Conservation (phyloP, 92 coral and sea anemone genomes). For the Porites divaricata region DNA sequence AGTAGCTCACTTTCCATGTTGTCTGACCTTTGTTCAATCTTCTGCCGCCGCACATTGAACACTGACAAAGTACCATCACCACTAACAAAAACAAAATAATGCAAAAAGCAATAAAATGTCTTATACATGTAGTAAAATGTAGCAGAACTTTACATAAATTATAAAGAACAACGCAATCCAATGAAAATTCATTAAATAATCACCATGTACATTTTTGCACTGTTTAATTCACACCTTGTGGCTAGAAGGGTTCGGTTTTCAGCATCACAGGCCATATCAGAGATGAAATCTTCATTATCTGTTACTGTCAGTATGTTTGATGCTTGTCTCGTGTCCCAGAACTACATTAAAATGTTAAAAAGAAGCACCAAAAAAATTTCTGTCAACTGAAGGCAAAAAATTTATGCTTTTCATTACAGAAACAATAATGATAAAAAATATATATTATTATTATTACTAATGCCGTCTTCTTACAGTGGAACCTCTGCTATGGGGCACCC, state of each 20-base stretch:
- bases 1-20: conserved; percentile 92
- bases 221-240: conserved; percentile 71
- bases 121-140: background rate
- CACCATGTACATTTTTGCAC: background rate
- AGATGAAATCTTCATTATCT: conserved; percentile 95
- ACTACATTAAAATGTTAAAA: conserved; percentile 30
- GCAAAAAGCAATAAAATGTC: background rate
- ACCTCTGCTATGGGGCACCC: too few species aligned
- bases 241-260: conserved; percentile 81
- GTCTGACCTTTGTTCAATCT: conserved; percentile 90
- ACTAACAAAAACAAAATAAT: conserved; percentile 41
- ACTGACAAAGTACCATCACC: conserved; percentile 98
- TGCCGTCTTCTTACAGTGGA: too few species aligned
- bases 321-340: conserved; percentile 93
- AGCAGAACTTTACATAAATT: background rate
- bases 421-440: too few species aligned
- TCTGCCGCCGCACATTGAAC: conserved; percentile 84
- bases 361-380: background rate
- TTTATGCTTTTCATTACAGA: too few species aligned
- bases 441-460: too few species aligned
- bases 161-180: background rate
- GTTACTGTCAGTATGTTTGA: conserved; percentile 71
- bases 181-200: too few species aligned
- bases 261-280: conserved; percentile 90
- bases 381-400: too few species aligned